Evolutionary conservation across 1,140 invertebrate species (phyloP).

Genomic region (Drosophila trapezifrons): DNA sequence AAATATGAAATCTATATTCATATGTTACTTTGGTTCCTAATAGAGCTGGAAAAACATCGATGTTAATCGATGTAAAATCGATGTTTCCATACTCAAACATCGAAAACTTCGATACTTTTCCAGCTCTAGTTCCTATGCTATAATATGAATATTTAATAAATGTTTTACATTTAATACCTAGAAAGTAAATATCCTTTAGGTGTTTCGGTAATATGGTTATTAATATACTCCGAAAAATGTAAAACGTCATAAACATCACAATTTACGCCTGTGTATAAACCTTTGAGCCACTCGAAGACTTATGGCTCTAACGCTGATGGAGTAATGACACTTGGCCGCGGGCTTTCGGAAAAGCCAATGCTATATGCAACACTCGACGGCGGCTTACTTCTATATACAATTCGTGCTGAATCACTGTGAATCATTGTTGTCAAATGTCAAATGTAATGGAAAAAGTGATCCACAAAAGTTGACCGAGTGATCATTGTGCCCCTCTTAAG

Average conservation of each 20-base stretch:
- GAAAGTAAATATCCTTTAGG: too few species aligned
- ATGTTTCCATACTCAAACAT: too few species aligned
- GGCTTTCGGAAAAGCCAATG: conserved; percentile 59
- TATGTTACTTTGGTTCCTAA: too few species aligned
- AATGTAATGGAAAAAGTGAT: conserved; percentile 39
- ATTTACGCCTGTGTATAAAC: conserved; percentile 15
- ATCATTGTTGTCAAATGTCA: conserved; percentile 60
- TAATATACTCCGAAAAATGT: neutral
- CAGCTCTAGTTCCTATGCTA: too few species aligned
- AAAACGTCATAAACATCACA: neutral
- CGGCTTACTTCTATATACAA: conserved; percentile 39
- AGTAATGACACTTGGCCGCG: conserved; percentile 51
- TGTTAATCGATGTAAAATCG: too few species aligned
- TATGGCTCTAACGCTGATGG: conserved; percentile 41
- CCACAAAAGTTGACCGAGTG: conserved; percentile 23
- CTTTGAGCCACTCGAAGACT: conserved; percentile 57
- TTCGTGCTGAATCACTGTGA: conserved; percentile 59
- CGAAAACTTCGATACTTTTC: too few species aligned
- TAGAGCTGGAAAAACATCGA: too few species aligned
- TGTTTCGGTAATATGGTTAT: neutral
- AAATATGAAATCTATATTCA: too few species aligned
- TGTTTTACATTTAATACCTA: neutral
- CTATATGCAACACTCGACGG: conserved; percentile 48
- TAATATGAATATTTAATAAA: too few species aligned
- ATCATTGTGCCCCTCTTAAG: conserved; percentile 24